These are phyloP conservation scores for Pogona vitticeps DNA, from an alignment of 2,113 vertebrate genomes.

Conservation along the genomic window DNA sequence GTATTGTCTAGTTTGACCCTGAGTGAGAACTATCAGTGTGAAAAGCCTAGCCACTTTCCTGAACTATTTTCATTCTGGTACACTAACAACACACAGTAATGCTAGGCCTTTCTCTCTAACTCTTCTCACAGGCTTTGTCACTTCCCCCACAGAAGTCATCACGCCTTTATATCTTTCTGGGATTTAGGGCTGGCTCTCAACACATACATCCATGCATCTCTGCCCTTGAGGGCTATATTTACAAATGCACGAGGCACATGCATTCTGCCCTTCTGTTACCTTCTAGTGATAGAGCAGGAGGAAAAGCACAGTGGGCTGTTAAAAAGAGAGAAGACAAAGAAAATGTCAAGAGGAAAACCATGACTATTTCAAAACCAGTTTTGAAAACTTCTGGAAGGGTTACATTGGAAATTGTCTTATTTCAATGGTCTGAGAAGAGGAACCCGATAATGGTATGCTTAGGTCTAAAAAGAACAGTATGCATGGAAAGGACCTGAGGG, in stretches of 20 bases:
- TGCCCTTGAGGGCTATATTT: neutral
- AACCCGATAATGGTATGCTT: slow-evolving; percentile 44
- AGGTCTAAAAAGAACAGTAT: slow-evolving; percentile 51
- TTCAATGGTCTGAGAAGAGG: slow-evolving; percentile 69
- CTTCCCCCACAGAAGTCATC: neutral
- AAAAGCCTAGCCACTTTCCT: neutral
- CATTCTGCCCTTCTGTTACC: slow-evolving; percentile 46
- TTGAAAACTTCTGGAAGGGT: slow-evolving; percentile 73
- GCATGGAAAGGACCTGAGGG: slow-evolving; percentile 47
- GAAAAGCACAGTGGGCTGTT: slow-evolving; percentile 68
- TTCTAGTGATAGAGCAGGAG: slow-evolving; percentile 64
- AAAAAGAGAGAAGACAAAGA: slow-evolving; percentile 57
- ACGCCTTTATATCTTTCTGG: neutral
- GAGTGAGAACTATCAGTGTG: neutral
- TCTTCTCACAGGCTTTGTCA: neutral
- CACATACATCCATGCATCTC: neutral
- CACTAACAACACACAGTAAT: neutral
- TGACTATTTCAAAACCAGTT: slow-evolving; percentile 73
- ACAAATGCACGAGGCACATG: neutral
- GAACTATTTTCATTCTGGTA: neutral
- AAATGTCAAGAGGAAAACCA: slow-evolving; percentile 78
- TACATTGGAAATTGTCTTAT: slow-evolving; percentile 60
- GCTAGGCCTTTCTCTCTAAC: neutral
- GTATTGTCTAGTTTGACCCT: no score
- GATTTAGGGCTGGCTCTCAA: neutral